Evolutionary conservation across 2,888 invertebrate species (phyloP), one percentile per base, ranked within the genome.

Genomic region (Drosophila stalkeri): DNA sequence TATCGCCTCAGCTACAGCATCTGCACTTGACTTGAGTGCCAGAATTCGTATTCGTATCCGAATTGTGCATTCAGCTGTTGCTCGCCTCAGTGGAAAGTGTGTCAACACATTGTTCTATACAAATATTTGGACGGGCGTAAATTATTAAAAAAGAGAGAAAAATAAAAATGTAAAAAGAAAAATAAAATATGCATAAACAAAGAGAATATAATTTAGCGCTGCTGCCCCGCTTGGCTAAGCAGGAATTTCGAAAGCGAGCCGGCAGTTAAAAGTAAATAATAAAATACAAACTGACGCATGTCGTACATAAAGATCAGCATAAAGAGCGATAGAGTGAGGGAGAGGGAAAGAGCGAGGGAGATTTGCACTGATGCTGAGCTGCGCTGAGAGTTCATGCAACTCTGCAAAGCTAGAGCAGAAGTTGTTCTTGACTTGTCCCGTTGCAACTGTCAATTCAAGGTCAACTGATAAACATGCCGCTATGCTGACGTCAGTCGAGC

Each of bases 21-120:
- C 51, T 66, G 65, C 63, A 66, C 63, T 63, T 64, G 70, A 59
- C 75, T 60, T 18, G 52, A 23, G 39, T n/a, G 12, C 39, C 56
- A 77, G 68, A 82, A 74, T 68, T 44, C 69, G 66, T 11, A 43
- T 1, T 43, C 43, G 46, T 46, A 65, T 55, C 63, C 56, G 66
- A 52, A 72, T 80, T 80, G 80, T 82, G 80, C 68, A 85, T 71
- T 82, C 81, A 72, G 39, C 41, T 76, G 54, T 63, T 54, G 56
- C 63, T 67, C 39, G 65, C 35, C 46, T 62, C 49, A 44, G 39
- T 73, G 62, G 70, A 80, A 81, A 80, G 77, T 82, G 57, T 82
- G 81, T 80, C 80, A 80, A 46, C 80, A 68, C 46, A 83, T 76
- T 86, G 77, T 86, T 84, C 80, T 76, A 63, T 65, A 64, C 81